Percentiles rank a stretch among this genome's conserved stretches.
Conservation (phyloP, 2,888 invertebrate genomes). For the Leptopilina syphax region DNA sequence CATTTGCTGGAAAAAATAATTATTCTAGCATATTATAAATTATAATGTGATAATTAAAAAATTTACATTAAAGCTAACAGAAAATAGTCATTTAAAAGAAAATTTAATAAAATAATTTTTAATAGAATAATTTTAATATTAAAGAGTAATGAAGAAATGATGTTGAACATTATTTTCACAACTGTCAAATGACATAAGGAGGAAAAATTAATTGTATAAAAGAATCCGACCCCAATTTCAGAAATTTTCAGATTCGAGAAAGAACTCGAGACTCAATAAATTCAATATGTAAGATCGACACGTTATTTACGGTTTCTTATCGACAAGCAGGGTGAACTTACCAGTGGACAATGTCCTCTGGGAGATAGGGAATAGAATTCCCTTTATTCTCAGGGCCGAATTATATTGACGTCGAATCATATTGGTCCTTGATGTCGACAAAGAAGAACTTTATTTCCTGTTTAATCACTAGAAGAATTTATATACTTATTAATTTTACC, state of each 20-base stretch:
- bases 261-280: conserved; percentile 13
- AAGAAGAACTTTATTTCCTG: conserved; percentile 28
- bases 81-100: too few relatives aligned
- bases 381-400: conserved; percentile 42
- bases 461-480: conserved; percentile 56
- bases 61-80: too few relatives aligned
- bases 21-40: too few relatives aligned
- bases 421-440: conserved; percentile 37
- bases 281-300: conserved; percentile 33
- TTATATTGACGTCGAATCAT: conserved; percentile 49
- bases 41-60: too few relatives aligned
- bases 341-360: conserved; percentile 53
- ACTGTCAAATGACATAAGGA: not conserved
- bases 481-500: not conserved
- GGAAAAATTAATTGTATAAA: too few relatives aligned
- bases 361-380: conserved; percentile 37
- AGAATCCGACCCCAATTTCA: conserved; percentile 3
- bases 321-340: conserved; percentile 47
- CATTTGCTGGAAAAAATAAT: conserved; percentile 5
- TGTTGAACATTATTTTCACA: not conserved
- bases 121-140: too few relatives aligned
- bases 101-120: too few relatives aligned
- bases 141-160: not conserved
- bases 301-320: conserved; percentile 35
- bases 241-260: conserved; percentile 19